phyloP scores from a whole-genome alignment of 2,797 vertebrate species.

The Clarias pachynema region DNA sequence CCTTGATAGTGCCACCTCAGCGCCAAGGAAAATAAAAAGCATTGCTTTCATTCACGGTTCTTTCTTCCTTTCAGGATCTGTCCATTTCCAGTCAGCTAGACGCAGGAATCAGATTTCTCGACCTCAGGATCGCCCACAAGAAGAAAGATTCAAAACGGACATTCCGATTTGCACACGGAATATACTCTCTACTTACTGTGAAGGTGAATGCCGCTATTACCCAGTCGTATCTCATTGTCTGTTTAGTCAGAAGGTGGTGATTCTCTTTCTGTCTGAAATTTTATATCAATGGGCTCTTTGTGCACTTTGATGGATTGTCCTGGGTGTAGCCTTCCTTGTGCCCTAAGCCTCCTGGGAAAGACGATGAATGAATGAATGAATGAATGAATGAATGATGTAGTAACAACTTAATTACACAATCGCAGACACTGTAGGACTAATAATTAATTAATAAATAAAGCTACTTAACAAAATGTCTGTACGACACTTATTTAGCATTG shows the following conservation, averaged over 20 bases:
- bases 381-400: background rate
- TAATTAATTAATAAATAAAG: background rate
- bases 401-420: background rate
- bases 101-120: slow-evolving; percentile 77
- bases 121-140: slow-evolving; percentile 79
- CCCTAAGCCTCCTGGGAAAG: too few relatives aligned
- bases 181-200: slow-evolving; percentile 76
- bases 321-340: too few relatives aligned
- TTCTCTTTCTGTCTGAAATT: background rate
- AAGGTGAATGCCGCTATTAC: slow-evolving; percentile 66
- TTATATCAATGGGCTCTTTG: too few relatives aligned
- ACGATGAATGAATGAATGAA: too few relatives aligned
- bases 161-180: slow-evolving; percentile 78
- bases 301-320: too few relatives aligned
- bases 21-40: background rate
- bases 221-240: too few relatives aligned
- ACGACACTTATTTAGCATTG: background rate
- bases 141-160: slow-evolving; percentile 59
- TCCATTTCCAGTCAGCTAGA: slow-evolving; percentile 73
- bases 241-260: too few relatives aligned
- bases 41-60: background rate
- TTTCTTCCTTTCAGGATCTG: slow-evolving; percentile 63
- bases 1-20: background rate
- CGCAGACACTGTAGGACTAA: background rate
- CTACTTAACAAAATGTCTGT: background rate